These are phyloP conservation scores for Euwallacea similis DNA, from an alignment of 1,140 invertebrate genomes.

Conservation along the genomic window DNA sequence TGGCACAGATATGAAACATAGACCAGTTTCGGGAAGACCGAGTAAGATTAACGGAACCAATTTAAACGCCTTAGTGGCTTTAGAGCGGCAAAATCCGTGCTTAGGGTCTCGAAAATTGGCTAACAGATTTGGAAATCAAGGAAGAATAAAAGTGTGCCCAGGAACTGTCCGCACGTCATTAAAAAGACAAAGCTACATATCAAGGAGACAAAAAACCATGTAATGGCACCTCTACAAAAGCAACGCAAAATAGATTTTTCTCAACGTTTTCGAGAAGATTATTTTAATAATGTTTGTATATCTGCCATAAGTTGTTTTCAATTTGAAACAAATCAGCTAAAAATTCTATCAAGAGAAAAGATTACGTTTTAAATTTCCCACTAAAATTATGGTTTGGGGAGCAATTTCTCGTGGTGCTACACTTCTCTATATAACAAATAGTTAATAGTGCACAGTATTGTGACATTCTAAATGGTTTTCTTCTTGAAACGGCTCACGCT, in stretches of 20 bases:
- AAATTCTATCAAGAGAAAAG: too few species aligned
- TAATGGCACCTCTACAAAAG: conserved; percentile 1
- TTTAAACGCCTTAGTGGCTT: too few species aligned
- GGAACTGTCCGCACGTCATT: not conserved
- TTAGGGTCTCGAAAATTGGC: not conserved
- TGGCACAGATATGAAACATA: too few species aligned
- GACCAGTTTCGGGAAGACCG: too few species aligned
- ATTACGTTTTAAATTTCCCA: too few species aligned
- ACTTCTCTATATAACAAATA: conserved; percentile 1
- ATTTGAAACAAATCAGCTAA: not conserved
- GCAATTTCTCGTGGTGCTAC: not conserved
- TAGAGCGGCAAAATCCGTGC: not conserved
- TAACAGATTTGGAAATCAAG: conserved; percentile 1
- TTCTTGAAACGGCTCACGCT: too few species aligned
- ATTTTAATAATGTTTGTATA: not conserved
- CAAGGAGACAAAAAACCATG: not conserved
- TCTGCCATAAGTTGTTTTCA: not conserved
- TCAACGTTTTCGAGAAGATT: conserved; percentile 1
- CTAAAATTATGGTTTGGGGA: too few species aligned
- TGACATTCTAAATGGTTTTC: too few species aligned
- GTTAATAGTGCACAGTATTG: too few species aligned
- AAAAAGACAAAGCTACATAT: conserved; percentile 1
- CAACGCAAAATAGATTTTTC: not conserved
- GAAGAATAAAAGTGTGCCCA: conserved; percentile 4
- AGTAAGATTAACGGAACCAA: not conserved